Percentiles rank a stretch among this genome's conserved stretches.
Conservation (phyloP, 2,888 invertebrate species). For the Stenolophus ochropezus region DNA sequence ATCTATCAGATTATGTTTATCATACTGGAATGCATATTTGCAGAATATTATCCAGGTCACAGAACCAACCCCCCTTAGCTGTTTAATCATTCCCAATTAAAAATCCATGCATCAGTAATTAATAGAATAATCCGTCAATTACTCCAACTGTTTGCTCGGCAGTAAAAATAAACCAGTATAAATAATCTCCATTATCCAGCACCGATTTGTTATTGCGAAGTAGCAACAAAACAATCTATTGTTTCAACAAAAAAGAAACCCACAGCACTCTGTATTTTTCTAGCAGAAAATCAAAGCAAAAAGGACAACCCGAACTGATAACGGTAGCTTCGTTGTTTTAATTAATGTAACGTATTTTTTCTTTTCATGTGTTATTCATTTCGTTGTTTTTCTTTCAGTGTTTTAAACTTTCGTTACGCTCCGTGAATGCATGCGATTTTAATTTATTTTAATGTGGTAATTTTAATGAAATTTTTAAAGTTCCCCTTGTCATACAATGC, state of each 20-base stretch:
- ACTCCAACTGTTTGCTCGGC: not conserved
- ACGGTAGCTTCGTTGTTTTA: conserved; percentile 16
- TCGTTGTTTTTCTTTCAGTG: conserved; percentile 11
- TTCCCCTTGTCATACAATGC: conserved; percentile 5
- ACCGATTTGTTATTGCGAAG: not conserved
- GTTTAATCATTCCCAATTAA: not conserved
- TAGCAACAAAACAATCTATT: not conserved
- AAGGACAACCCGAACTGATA: not conserved
- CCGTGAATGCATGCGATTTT: conserved; percentile 9
- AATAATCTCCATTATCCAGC: not conserved
- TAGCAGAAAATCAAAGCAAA: conserved; percentile 19
- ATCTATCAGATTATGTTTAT: not conserved
- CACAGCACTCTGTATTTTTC: not conserved
- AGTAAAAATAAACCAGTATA: not conserved
- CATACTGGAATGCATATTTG: not conserved
- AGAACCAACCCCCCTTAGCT: not conserved
- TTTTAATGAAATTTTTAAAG: conserved; percentile 47
- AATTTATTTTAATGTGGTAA: conserved; percentile 44
- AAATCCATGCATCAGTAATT: not conserved
- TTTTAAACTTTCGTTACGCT: conserved; percentile 16
- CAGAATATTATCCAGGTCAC: not conserved
- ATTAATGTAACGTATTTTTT: conserved; percentile 16
- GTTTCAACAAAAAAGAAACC: not conserved
- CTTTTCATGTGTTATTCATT: conserved; percentile 27
- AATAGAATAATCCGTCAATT: not conserved